phyloP scores from a whole-genome alignment of 2,113 vertebrate species.

The Mobula hypostoma region DNA sequence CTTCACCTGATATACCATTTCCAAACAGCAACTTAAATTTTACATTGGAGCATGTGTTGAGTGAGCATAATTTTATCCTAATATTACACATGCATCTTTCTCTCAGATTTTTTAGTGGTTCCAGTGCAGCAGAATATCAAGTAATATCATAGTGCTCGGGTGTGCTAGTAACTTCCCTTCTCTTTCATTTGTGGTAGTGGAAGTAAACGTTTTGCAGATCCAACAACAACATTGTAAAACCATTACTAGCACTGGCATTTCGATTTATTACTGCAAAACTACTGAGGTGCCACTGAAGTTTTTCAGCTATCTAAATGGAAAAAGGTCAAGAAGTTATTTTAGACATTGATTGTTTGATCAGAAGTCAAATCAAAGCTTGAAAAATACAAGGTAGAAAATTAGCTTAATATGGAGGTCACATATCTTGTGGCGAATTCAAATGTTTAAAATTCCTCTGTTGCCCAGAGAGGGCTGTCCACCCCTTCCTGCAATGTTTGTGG shows the following conservation, averaged over 20 bases:
- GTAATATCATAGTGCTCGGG: not conserved
- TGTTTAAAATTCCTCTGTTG: slow-evolving; percentile 17
- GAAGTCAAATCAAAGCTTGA: not conserved
- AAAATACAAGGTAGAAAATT: not conserved
- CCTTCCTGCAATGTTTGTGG: slow-evolving; percentile 7
- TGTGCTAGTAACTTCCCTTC: not conserved
- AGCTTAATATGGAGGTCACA: not conserved
- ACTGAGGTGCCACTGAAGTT: not conserved
- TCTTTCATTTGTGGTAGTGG: not conserved
- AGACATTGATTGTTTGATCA: not conserved
- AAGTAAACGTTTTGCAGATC: not conserved
- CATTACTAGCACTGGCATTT: not conserved
- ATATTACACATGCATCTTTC: no score
- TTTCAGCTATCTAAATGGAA: not conserved
- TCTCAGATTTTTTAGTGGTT: not conserved
- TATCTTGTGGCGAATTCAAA: not conserved
- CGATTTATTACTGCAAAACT: not conserved
- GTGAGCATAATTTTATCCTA: not conserved
- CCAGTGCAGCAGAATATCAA: not conserved
- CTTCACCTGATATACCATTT: not conserved
- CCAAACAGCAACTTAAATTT: not conserved
- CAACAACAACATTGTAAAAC: not conserved
- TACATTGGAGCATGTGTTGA: not conserved
- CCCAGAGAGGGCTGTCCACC: not conserved
- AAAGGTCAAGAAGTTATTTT: not conserved